Evolutionary conservation across 2,113 vertebrate genomes (phyloP).

Genomic region (Struthidea cinerea): DNA sequence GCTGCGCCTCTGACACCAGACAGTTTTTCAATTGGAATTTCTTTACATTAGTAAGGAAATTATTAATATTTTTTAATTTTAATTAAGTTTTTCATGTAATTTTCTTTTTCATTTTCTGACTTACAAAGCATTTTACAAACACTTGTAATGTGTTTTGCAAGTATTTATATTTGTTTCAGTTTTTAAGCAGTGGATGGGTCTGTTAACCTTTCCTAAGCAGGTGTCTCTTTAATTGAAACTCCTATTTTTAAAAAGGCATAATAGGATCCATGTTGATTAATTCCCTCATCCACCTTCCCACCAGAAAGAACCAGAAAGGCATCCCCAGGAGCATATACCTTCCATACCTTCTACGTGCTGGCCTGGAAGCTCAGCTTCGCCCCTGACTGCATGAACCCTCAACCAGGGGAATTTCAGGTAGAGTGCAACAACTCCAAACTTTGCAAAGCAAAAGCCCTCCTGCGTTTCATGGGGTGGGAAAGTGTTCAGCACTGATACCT

Average conservation of each 20-base stretch:
- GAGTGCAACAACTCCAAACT: accelerated
- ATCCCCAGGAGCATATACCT: background rate
- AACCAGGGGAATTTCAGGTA: background rate
- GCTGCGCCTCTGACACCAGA: background rate
- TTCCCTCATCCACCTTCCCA: background rate
- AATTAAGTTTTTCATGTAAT: background rate
- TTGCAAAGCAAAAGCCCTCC: background rate
- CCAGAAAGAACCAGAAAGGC: background rate
- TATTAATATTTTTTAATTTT: background rate
- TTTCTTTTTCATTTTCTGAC: background rate
- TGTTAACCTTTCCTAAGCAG: background rate
- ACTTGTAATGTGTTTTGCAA: background rate
- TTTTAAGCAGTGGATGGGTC: background rate
- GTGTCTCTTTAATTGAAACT: background rate
- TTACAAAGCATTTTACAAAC: background rate
- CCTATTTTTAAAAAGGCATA: background rate
- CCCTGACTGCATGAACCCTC: accelerated
- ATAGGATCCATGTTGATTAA: background rate
- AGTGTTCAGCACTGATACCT: background rate
- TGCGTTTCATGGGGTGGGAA: background rate
- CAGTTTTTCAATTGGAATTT: background rate
- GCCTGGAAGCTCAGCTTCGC: background rate
- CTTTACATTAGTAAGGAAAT: background rate
- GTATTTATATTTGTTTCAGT: background rate
- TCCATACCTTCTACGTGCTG: accelerated